A percentile compares a stretch with the other conserved stretches of the same genome.
Evolutionary conservation across 2,113 vertebrate genomes (phyloP).

Genomic region (Rattus norvegicus): DNA sequence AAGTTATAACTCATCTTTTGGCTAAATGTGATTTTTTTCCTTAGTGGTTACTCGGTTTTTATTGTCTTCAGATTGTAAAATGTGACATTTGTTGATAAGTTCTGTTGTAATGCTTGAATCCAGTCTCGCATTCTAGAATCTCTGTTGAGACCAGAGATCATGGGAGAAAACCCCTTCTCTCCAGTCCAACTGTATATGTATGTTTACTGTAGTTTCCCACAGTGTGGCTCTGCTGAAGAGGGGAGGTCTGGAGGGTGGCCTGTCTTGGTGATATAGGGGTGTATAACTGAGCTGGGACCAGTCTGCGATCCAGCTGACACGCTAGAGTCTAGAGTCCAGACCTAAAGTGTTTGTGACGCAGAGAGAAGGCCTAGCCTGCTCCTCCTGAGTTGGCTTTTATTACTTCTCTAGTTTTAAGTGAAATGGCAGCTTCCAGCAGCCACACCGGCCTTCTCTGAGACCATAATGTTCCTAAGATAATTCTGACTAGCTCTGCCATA

Average conservation of each 20-base stretch:
- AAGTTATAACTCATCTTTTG: conserved; percentile 69
- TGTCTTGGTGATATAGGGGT: neutral
- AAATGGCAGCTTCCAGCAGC: neutral
- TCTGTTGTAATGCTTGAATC: conserved; percentile 45
- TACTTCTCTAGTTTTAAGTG: conserved; percentile 39
- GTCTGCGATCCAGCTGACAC: neutral
- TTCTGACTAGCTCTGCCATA: conserved; percentile 29
- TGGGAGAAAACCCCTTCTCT: neutral
- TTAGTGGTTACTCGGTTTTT: conserved; percentile 57
- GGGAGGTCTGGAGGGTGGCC: neutral
- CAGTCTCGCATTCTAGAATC: conserved; percentile 31
- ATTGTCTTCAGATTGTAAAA: conserved; percentile 30
- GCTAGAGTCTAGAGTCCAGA: neutral
- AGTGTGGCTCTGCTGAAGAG: neutral
- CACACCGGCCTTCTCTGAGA: neutral
- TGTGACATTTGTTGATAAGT: conserved; percentile 50
- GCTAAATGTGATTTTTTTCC: conserved; percentile 56
- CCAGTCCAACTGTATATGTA: neutral
- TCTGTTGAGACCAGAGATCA: neutral
- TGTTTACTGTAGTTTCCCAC: conserved; percentile 46
- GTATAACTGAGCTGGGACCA: neutral
- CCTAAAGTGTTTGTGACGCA: neutral
- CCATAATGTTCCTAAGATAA: conserved; percentile 27
- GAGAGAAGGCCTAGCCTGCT: neutral
- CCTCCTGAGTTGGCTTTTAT: neutral